These are phyloP conservation scores for Cheilosia urbana DNA, from an alignment of 2,888 invertebrate genomes.

Conservation along the genomic window DNA sequence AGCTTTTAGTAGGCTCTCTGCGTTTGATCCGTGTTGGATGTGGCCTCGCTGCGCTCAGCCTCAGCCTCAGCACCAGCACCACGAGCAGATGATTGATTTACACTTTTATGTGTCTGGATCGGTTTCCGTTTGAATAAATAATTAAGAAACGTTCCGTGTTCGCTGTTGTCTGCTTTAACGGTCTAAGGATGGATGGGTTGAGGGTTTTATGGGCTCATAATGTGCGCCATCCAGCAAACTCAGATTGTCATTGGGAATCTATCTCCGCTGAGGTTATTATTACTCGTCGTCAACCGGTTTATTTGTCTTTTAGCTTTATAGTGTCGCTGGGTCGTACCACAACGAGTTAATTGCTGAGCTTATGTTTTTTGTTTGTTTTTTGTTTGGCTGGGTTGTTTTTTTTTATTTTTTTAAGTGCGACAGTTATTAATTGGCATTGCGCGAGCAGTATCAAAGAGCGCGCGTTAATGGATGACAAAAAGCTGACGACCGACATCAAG, in stretches of 20 bases:
- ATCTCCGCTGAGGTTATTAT: slow-evolving; percentile 53
- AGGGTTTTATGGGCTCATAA: slow-evolving; percentile 73
- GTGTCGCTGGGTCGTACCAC: not conserved
- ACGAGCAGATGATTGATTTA: slow-evolving; percentile 69
- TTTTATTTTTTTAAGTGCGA: slow-evolving; percentile 31
- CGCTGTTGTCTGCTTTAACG: slow-evolving; percentile 70
- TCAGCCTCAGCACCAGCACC: not conserved
- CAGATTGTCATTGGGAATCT: slow-evolving; percentile 51
- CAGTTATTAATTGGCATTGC: slow-evolving; percentile 64
- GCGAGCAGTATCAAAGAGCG: slow-evolving; percentile 55
- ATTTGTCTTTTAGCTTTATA: not conserved
- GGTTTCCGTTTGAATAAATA: slow-evolving; percentile 76
- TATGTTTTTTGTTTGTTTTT: not conserved
- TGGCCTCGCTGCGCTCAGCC: slow-evolving; percentile 1
- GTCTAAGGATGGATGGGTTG: slow-evolving; percentile 69
- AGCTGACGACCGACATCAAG: slow-evolving; percentile 47
- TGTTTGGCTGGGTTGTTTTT: slow-evolving; percentile 3
- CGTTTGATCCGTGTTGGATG: slow-evolving; percentile 23
- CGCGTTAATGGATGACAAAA: slow-evolving; percentile 63
- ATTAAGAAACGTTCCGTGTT: slow-evolving; percentile 72
- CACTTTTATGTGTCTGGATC: slow-evolving; percentile 75
- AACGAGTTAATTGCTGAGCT: slow-evolving; percentile 46
- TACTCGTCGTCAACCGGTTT: slow-evolving; percentile 56
- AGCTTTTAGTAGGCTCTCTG: slow-evolving; percentile 47
- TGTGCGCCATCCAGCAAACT: slow-evolving; percentile 19